Evolutionary conservation across 2,113 vertebrate species (phyloP).

Genomic region (Indicator indicator): DNA sequence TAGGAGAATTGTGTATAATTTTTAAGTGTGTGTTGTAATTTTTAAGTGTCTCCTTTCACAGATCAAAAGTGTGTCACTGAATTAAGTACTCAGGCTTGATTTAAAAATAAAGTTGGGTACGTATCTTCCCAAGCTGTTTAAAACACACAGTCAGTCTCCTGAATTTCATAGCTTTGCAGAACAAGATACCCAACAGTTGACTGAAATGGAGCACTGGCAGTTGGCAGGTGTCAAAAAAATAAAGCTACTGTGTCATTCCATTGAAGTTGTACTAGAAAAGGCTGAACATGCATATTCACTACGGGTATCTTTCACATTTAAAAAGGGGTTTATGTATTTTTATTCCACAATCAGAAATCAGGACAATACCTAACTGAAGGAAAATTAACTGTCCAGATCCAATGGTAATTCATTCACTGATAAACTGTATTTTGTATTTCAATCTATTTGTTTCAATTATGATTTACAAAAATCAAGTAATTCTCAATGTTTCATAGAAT

Average conservation of each 20-base stretch:
- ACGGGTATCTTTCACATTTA: not conserved
- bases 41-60: not conserved
- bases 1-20: not conserved
- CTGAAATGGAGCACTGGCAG: not conserved
- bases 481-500: not conserved
- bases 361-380: not conserved
- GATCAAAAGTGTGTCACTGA: not conserved
- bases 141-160: not conserved
- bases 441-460: not conserved
- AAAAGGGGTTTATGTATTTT: not conserved
- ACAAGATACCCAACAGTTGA: not conserved
- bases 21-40: not conserved
- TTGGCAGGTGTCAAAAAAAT: not conserved
- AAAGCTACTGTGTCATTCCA: not conserved
- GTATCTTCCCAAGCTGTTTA: not conserved
- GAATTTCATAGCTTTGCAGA: not conserved
- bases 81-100: not conserved
- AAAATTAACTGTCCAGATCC: rapidly evolving
- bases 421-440: not conserved
- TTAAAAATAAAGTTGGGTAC: not conserved
- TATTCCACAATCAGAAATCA: not conserved
- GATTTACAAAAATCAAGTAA: not conserved
- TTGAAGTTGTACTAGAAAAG: not conserved
- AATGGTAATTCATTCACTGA: not conserved
- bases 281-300: not conserved